Evolutionary conservation across 2,113 vertebrate species (phyloP).

Genomic region (Scomber colias): DNA sequence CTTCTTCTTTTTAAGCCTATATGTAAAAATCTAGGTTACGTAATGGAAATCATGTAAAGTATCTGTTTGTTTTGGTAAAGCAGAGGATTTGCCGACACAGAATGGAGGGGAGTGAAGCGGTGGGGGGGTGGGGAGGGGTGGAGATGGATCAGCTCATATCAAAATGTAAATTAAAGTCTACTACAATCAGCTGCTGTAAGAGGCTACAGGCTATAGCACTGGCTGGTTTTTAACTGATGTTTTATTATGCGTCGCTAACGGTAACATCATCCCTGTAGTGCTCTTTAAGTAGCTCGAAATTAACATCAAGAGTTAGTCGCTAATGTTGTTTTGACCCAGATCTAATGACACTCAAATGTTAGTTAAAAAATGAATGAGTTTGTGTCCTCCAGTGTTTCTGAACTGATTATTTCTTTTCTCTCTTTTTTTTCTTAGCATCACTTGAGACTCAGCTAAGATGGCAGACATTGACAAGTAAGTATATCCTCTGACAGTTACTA

Average conservation of each 20-base stretch:
- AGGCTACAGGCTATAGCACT: too few relatives aligned
- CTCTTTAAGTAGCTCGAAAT: slow-evolving; percentile 4
- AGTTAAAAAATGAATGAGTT: background rate
- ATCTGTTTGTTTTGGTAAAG: too few relatives aligned
- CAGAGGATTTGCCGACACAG: too few relatives aligned
- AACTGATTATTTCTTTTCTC: slow-evolving; percentile 20
- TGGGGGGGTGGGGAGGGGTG: too few relatives aligned
- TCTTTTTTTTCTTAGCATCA: slow-evolving; percentile 68
- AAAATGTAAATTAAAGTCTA: too few relatives aligned
- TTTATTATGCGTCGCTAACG: background rate
- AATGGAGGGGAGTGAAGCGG: too few relatives aligned
- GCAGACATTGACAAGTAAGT: slow-evolving; percentile 99
- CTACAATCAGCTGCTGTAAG: too few relatives aligned
- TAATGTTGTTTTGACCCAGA: slow-evolving; percentile 28
- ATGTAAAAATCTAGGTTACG: background rate
- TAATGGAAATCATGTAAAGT: slow-evolving; percentile 1
- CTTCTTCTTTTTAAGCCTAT: background rate
- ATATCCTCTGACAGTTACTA: background rate
- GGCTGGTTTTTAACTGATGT: background rate
- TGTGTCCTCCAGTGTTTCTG: background rate
- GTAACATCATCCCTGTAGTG: slow-evolving; percentile 8
- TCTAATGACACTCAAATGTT: slow-evolving; percentile 8
- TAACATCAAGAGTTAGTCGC: slow-evolving; percentile 1
- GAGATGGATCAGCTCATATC: too few relatives aligned
- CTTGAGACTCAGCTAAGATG: slow-evolving; percentile 85